phyloP scores from a whole-genome alignment of 2,113 vertebrate species.

The Ginglymostoma cirratum region DNA sequence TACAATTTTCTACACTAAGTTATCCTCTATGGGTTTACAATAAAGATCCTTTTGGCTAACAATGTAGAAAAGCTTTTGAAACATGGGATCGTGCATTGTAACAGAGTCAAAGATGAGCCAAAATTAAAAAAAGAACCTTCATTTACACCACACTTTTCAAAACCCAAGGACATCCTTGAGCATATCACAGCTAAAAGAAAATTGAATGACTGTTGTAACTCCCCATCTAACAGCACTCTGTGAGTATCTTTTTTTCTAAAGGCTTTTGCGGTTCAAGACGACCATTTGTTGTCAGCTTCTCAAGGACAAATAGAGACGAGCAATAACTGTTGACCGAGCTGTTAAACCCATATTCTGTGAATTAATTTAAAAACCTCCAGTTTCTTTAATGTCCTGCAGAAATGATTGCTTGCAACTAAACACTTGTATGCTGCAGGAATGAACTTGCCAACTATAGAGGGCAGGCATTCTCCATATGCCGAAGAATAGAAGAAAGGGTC shows the following conservation, averaged over 20 bases:
- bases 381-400: not conserved
- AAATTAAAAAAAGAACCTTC: not conserved
- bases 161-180: not conserved
- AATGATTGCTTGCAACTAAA: not conserved
- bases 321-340: not conserved
- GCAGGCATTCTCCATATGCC: not conserved
- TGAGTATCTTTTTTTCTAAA: no score
- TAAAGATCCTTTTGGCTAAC: not conserved
- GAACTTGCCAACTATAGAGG: no score
- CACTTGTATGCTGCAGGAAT: not conserved
- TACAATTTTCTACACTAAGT: not conserved
- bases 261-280: not conserved
- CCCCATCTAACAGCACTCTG: not conserved
- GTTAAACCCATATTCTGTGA: not conserved
- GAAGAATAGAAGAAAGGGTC: not conserved
- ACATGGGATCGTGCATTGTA: not conserved
- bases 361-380: not conserved
- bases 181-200: not conserved
- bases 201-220: not conserved
- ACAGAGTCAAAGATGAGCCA: not conserved
- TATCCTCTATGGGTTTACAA: not conserved
- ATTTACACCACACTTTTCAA: not conserved
- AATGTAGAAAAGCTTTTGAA: not conserved
- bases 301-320: not conserved
- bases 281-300: not conserved